Evolutionary conservation across 2,113 vertebrate species (phyloP).

Genomic region (Platichthys stellatus): DNA sequence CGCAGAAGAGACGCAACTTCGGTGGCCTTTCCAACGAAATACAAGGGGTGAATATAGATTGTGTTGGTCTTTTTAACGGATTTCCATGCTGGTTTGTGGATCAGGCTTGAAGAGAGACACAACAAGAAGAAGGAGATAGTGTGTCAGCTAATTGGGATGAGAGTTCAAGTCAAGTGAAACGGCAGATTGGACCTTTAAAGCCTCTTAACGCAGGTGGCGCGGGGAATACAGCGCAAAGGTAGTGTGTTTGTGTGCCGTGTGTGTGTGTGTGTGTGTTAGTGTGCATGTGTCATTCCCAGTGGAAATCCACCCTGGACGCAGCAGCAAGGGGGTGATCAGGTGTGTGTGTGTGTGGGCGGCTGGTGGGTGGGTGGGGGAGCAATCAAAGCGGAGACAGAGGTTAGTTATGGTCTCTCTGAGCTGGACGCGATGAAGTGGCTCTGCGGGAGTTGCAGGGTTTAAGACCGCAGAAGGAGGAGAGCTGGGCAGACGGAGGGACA

Average conservation of each 20-base stretch:
- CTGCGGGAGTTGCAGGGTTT: constrained; percentile 59
- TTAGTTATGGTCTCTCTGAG: constrained; percentile 43
- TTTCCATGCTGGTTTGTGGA: neutral
- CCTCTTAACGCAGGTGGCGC: constrained; percentile 80
- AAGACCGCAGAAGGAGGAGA: constrained; percentile 50
- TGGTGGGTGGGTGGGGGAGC: constrained; percentile 27
- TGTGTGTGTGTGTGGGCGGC: constrained; percentile 26
- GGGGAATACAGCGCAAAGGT: constrained; percentile 42
- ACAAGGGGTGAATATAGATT: neutral
- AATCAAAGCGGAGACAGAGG: constrained; percentile 28
- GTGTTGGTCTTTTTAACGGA: neutral
- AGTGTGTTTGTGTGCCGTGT: constrained; percentile 24
- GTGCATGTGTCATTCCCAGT: constrained; percentile 38
- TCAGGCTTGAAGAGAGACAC: constrained; percentile 27
- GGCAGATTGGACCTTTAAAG: constrained; percentile 81
- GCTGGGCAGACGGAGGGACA: constrained; percentile 47
- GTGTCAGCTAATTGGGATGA: constrained; percentile 78
- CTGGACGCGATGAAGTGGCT: constrained; percentile 63
- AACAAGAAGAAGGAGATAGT: constrained; percentile 51
- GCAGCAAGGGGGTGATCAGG: constrained; percentile 42
- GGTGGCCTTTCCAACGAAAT: neutral
- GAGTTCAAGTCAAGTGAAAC: constrained; percentile 80
- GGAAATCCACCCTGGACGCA: constrained; percentile 59
- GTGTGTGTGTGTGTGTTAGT: constrained; percentile 40
- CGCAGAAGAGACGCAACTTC: constrained; percentile 46